These are phyloP conservation scores for Thamnophis sirtalis DNA, from an alignment of 2,113 vertebrate species.

Conservation along the genomic window DNA sequence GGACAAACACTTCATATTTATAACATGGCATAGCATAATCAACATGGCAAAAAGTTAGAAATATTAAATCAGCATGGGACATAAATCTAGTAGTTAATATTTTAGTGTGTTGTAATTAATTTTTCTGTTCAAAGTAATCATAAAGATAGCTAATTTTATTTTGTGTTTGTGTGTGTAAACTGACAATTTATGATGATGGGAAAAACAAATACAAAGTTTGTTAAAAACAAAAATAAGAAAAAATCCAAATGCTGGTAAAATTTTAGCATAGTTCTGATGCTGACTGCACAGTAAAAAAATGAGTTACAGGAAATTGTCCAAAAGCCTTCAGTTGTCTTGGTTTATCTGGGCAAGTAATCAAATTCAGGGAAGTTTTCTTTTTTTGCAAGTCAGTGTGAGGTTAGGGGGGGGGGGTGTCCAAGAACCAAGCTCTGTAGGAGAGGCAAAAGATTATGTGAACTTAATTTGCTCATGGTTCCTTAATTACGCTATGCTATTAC, in stretches of 20 bases:
- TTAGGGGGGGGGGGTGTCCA: neutral
- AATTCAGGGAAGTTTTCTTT: fast-evolving
- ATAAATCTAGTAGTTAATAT: neutral
- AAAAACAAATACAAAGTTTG: neutral
- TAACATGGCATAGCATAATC: neutral
- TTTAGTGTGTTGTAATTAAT: neutral
- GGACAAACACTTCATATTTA: neutral
- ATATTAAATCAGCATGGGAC: neutral
- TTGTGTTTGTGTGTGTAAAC: neutral
- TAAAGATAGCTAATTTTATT: neutral
- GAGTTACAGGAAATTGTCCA: neutral
- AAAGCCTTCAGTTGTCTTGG: neutral
- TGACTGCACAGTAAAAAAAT: neutral
- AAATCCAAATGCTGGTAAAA: neutral
- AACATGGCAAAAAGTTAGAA: neutral
- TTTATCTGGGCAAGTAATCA: neutral
- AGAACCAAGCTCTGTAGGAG: neutral
- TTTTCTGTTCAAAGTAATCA: neutral
- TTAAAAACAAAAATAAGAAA: neutral
- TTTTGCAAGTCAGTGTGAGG: neutral
- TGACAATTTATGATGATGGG: no score
- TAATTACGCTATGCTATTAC: neutral
- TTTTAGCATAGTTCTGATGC: neutral
- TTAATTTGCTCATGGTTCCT: neutral
- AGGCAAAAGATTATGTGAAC: neutral